A percentile compares a stretch with the other conserved stretches of the same genome.
These are phyloP conservation scores for Myripristis jacobus DNA, from an alignment of 2,797 vertebrate species.

Conservation along the genomic window DNA sequence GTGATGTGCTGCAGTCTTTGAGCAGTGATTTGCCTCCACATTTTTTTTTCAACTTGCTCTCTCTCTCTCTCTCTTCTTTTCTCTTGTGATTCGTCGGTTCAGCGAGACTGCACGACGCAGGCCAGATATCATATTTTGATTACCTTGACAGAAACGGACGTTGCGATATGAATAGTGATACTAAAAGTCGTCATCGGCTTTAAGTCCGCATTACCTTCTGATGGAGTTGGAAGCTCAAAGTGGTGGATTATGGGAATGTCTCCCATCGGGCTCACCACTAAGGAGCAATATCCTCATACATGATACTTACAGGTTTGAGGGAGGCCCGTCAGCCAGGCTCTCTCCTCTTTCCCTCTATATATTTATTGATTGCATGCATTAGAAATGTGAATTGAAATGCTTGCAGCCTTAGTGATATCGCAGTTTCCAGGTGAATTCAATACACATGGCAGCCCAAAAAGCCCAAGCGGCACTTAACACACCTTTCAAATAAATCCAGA, in stretches of 20 bases:
- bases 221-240: constrained; percentile 18
- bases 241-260: constrained; percentile 48
- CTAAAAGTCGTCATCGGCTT: neutral
- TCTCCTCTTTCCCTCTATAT: constrained; percentile 13
- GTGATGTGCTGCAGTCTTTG: too few species aligned
- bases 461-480: constrained; percentile 67
- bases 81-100: constrained; percentile 2
- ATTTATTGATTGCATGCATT: constrained; percentile 67
- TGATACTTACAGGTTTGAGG: neutral
- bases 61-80: neutral
- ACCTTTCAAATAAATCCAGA: constrained; percentile 71
- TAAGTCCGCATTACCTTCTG: constrained; percentile 16
- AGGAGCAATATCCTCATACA: neutral
- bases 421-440: constrained; percentile 60
- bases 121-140: constrained; percentile 21
- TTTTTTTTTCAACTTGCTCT: too few species aligned
- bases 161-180: constrained; percentile 14
- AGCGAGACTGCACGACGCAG: constrained; percentile 9
- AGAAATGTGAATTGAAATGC: constrained; percentile 62
- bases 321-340: constrained; percentile 26
- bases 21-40: too few species aligned
- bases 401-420: constrained; percentile 53
- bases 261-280: constrained; percentile 23
- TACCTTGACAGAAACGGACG: neutral
- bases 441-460: constrained; percentile 53